phyloP scores from a whole-genome alignment of 2,113 vertebrate species.

The Gavia stellata region DNA sequence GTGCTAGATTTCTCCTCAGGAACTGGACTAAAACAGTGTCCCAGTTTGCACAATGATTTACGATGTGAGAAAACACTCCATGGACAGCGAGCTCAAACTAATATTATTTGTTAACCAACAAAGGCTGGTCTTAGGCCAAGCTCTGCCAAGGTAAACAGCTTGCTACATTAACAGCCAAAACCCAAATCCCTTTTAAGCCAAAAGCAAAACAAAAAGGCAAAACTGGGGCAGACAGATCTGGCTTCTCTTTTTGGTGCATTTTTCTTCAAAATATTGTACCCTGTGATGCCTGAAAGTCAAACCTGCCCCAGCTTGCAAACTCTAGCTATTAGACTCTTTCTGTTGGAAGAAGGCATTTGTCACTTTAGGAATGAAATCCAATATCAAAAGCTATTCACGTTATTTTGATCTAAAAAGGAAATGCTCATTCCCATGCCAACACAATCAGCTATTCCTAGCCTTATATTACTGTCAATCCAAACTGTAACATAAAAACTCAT shows the following conservation, averaged over 20 bases:
- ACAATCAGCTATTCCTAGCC: conserved; percentile 17
- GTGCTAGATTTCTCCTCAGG: background rate
- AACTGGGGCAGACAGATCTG: background rate
- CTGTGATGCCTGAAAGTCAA: background rate
- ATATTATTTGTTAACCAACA: background rate
- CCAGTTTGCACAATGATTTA: background rate
- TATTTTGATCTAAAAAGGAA: conserved; percentile 22
- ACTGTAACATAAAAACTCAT: background rate
- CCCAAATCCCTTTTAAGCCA: background rate
- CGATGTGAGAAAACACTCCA: background rate
- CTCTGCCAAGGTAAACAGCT: conserved; percentile 54
- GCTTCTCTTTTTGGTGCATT: background rate
- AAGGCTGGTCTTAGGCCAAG: background rate
- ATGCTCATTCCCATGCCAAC: background rate
- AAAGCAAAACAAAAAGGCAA: background rate
- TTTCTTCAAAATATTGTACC: background rate
- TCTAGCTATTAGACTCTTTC: background rate
- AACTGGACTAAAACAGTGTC: background rate
- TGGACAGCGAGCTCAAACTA: background rate
- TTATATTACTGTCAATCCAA: background rate
- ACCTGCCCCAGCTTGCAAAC: background rate
- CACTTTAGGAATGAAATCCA: background rate
- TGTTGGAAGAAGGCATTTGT: background rate
- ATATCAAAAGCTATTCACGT: background rate
- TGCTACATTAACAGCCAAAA: conserved; percentile 28